Percentiles rank a stretch among this genome's conserved stretches.
These are phyloP conservation scores for Congeria kusceri DNA, from an alignment of 2,888 invertebrate genomes.

Conservation along the genomic window DNA sequence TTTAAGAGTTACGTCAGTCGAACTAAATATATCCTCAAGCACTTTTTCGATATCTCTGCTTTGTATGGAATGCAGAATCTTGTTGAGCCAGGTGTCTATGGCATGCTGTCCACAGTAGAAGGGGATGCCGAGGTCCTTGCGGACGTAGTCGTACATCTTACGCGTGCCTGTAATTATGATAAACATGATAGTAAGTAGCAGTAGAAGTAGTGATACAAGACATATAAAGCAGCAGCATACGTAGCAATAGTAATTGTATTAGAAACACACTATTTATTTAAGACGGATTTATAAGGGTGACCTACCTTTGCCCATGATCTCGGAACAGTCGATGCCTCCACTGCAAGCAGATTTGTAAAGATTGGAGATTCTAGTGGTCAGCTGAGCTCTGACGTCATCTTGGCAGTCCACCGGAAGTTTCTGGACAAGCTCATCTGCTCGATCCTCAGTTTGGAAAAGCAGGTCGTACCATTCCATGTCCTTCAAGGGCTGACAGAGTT, in stretches of 20 bases:
- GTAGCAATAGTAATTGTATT: too few relatives aligned
- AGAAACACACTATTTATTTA: too few relatives aligned
- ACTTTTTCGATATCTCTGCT: not conserved
- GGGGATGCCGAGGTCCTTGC: conserved; percentile 18
- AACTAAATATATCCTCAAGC: not conserved
- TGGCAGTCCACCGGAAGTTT: too few relatives aligned
- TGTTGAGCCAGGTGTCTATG: conserved; percentile 17
- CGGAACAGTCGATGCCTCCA: conserved; percentile 19
- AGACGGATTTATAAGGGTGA: too few relatives aligned
- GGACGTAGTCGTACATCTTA: conserved; percentile 25
- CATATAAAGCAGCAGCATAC: too few relatives aligned
- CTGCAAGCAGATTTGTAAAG: conserved; percentile 26
- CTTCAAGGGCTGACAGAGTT: not conserved
- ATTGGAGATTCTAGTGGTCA: conserved; percentile 4
- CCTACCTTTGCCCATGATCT: conserved; percentile 14
- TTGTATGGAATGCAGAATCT: conserved; percentile 12
- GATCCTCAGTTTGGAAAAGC: conserved; percentile 17
- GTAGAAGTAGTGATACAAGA: too few relatives aligned
- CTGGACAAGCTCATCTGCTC: not conserved
- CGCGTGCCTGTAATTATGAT: conserved; percentile 16
- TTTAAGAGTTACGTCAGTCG: too few relatives aligned
- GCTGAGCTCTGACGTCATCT: not conserved
- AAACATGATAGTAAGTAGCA: not conserved
- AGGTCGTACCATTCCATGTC: conserved; percentile 34
- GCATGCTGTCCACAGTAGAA: conserved; percentile 28